Evolutionary conservation across 2,797 vertebrate species (phyloP).

Genomic region (Astyanax mexicanus): DNA sequence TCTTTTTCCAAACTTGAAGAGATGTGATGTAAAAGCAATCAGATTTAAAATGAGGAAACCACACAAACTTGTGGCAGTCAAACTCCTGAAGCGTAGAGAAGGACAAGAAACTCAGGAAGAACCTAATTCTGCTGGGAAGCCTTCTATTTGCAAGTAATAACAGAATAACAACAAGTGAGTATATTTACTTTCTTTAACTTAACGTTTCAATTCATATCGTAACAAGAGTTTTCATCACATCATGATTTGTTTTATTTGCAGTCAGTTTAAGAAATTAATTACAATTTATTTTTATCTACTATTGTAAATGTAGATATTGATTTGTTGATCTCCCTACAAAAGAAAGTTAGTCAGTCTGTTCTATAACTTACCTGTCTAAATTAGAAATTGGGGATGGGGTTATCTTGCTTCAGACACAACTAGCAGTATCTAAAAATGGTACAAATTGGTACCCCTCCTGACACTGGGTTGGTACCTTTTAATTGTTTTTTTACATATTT

Average conservation of each 20-base stretch:
- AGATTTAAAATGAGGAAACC: conserved; percentile 56
- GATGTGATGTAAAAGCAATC: conserved; percentile 53
- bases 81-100: not conserved
- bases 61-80: conserved; percentile 26
- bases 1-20: conserved; percentile 86
- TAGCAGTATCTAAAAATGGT: too few species aligned
- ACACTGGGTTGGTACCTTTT: too few species aligned
- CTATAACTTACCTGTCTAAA: too few species aligned
- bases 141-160: conserved; percentile 6
- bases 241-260: too few species aligned
- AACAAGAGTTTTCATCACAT: not conserved
- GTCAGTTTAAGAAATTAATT: not conserved
- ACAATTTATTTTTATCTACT: too few species aligned
- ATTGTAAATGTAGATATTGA: too few species aligned
- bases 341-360: too few species aligned
- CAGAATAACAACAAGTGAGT: not conserved
- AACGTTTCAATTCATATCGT: not conserved
- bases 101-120: conserved; percentile 2
- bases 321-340: too few species aligned
- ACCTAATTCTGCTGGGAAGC: not conserved
- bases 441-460: too few species aligned
- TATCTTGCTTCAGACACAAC: too few species aligned
- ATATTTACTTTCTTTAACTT: not conserved
- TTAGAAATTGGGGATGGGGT: too few species aligned
- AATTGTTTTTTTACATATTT: too few species aligned